Base-by-base conservation (phyloP, 2,888 invertebrate genomes). In the Megamerina dolium region DNA sequence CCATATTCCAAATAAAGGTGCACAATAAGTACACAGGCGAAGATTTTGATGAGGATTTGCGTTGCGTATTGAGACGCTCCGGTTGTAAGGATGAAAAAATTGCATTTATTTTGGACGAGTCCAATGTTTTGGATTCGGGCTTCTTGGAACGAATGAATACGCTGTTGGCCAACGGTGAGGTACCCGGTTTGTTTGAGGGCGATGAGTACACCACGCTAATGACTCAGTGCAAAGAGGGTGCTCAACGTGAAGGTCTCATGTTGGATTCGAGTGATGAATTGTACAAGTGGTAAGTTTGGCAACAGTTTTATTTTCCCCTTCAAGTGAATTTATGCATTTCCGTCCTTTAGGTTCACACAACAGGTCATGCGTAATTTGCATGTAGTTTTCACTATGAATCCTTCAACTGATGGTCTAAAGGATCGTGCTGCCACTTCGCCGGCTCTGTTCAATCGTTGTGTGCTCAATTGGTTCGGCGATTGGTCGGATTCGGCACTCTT, bases 331-430 rank as follows among this genome's bases (percentile, higher is more conserved):
- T 9, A 29, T 20, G 18, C 18, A n/a, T 3, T 2, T 9, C n/a
- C 30, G 23, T n/a, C 32, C 26, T 39, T 6, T 26, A 60, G 61
- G 61, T 99, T 99, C 72, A 99, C 99, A 0, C 91, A 92, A 19
- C 89, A 96, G 80, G 96, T 99, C 27, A 99, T 99, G 93, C 85
- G 89, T 50, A 99, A 99, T 72, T 77, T 99, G 37, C 99, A 99
- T 73, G 99, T 99, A 9, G 99, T 99, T 33, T 99, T 99, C 74
- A 99, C 99, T 1, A 99, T 99, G 99, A 99, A 99, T 75, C 99
- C 99, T 8, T 95, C 94, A 1, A 91, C 95, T 0, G 96, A 99
- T 65, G 99, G 97, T 0, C 77, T 99, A 32, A 96, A 99, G 72
- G 97, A 97, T 73, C 81, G 97, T 50, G 99, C 99, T 1, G 93